phyloP scores from a whole-genome alignment of 2,888 invertebrate species.

The Bedellia somnulentella region DNA sequence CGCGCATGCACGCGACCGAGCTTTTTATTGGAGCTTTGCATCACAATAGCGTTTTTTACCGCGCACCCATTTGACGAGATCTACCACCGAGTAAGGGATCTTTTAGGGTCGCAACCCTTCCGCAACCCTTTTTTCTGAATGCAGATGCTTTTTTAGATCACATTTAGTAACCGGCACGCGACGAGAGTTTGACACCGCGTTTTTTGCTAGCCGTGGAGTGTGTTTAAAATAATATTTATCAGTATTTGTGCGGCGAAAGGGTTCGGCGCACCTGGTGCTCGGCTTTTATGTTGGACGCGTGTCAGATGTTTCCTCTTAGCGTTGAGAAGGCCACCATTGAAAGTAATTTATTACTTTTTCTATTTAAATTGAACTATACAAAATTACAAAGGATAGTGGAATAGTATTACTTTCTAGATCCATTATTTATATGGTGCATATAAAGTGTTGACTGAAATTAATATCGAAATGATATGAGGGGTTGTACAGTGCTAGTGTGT shows the following conservation, averaged over 20 bases:
- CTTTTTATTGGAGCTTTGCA: conserved; percentile 51
- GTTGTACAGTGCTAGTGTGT: conserved; percentile 23
- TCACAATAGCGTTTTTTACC: conserved; percentile 25
- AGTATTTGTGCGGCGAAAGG: conserved; percentile 2
- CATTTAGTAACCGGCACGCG: conserved; percentile 31
- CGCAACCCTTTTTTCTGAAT: conserved; percentile 32
- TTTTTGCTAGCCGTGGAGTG: conserved; percentile 16
- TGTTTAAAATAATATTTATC: conserved; percentile 6
- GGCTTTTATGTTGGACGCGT: neutral
- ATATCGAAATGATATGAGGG: no score
- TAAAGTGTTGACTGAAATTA: no score
- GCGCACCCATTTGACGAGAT: conserved; percentile 13
- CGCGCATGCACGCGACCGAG: conserved; percentile 51
- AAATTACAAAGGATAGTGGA: no score
- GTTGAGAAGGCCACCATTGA: neutral
- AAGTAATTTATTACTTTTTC: no score
- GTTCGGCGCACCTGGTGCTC: conserved; percentile 1
- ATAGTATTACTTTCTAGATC: no score
- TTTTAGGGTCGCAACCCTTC: conserved; percentile 41
- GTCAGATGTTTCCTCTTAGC: neutral
- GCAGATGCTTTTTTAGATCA: conserved; percentile 41
- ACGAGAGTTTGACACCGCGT: conserved; percentile 22
- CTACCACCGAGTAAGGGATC: conserved; percentile 10
- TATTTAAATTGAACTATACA: no score
- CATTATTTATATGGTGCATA: no score